Evolutionary conservation across 2,888 invertebrate genomes (phyloP).

Genomic region (Drosophila heteroneura): DNA sequence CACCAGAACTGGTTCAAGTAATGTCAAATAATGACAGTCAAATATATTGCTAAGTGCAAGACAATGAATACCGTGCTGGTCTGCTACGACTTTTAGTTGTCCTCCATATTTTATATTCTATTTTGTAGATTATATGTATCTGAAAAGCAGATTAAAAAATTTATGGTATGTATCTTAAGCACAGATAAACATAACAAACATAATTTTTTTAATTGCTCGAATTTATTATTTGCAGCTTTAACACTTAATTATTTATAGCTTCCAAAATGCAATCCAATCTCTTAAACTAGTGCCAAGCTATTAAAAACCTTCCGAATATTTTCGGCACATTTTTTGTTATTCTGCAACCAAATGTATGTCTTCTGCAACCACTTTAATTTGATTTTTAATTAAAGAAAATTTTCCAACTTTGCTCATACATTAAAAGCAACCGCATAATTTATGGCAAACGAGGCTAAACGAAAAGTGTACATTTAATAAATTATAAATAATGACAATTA

Average conservation of each 20-base stretch:
- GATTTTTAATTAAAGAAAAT: background rate
- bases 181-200: background rate
- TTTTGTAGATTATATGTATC: background rate
- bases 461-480: background rate
- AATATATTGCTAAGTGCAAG: background rate
- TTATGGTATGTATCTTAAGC: background rate
- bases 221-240: background rate
- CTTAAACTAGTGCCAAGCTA: background rate
- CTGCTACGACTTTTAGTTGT: no score
- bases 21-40: slow-evolving; percentile 10
- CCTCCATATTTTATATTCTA: background rate
- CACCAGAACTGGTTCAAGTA: slow-evolving; percentile 12
- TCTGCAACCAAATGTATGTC: background rate
- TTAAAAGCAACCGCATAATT: background rate
- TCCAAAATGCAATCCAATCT: background rate
- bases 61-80: background rate
- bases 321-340: background rate
- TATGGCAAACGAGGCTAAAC: background rate
- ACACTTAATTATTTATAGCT: background rate
- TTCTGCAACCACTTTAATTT: background rate
- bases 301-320: background rate
- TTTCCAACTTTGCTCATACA: background rate
- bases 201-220: background rate
- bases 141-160: background rate
- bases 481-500: background rate